phyloP scores from a whole-genome alignment of 2,888 invertebrate species.

The Trisateles emortualis region DNA sequence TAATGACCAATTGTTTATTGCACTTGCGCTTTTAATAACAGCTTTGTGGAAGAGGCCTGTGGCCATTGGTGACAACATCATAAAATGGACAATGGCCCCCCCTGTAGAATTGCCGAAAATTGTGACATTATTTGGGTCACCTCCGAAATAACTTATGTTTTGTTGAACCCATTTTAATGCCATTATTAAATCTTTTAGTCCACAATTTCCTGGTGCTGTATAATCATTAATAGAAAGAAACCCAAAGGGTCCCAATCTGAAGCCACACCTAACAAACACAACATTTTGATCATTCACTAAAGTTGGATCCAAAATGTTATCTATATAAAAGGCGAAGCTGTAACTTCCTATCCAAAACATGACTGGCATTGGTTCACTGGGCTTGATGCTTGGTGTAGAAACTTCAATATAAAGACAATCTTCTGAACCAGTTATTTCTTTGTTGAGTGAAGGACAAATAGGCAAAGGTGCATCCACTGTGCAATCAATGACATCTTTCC shows the following conservation, averaged over 20 bases:
- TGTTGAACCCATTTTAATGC: slow-evolving; percentile 79
- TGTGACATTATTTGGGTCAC: slow-evolving; percentile 79
- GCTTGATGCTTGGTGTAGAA: slow-evolving; percentile 63
- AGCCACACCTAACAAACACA: slow-evolving; percentile 78
- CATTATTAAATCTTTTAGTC: slow-evolving; percentile 78
- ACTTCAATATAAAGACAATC: slow-evolving; percentile 81
- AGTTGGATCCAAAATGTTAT: slow-evolving; percentile 68
- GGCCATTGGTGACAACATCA: slow-evolving; percentile 82
- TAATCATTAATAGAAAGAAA: slow-evolving; percentile 77
- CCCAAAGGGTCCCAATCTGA: slow-evolving; percentile 79
- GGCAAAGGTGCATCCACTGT: slow-evolving; percentile 63
- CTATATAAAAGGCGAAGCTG: slow-evolving; percentile 61
- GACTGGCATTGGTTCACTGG: slow-evolving; percentile 74
- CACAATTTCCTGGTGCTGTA: slow-evolving; percentile 78
- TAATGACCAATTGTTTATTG: slow-evolving; percentile 75
- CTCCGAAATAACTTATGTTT: slow-evolving; percentile 77
- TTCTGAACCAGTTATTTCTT: slow-evolving; percentile 65
- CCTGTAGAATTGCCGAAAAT: slow-evolving; percentile 82
- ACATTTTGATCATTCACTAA: slow-evolving; percentile 67
- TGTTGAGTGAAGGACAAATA: slow-evolving; percentile 12
- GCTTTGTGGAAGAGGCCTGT: slow-evolving; percentile 79
- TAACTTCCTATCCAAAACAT: slow-evolving; percentile 84
- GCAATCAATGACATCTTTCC: slow-evolving; percentile 68
- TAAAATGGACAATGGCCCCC: slow-evolving; percentile 77
- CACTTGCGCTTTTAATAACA: slow-evolving; percentile 78